Evolutionary conservation across 2,888 invertebrate genomes (phyloP).

Genomic region (Allolobophora icterica): DNA sequence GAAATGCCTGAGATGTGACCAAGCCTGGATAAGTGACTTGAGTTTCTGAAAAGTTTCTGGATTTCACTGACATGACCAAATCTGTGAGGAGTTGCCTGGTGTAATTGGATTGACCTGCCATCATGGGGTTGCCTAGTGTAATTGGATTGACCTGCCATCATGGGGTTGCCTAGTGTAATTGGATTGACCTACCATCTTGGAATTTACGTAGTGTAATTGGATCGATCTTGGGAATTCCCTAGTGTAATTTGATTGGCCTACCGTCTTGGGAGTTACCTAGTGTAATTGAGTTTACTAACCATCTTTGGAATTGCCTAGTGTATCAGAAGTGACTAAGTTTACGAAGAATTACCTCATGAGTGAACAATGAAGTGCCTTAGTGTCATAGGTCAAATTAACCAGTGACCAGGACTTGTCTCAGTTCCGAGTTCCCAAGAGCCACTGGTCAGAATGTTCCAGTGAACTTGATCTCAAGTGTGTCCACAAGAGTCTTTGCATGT

Average conservation of each 20-base stretch:
- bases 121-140: background rate
- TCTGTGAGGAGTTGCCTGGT: background rate
- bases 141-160: background rate
- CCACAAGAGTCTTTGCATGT: too few relatives aligned
- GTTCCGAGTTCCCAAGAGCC: too few relatives aligned
- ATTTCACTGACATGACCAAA: background rate
- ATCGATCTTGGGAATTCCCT: too few relatives aligned
- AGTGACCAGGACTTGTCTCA: too few relatives aligned
- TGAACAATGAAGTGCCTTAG: background rate
- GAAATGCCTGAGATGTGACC: background rate
- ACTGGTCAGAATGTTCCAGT: too few relatives aligned
- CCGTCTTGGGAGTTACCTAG: too few relatives aligned
- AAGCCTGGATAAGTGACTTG: background rate
- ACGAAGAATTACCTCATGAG: background rate
- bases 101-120: background rate
- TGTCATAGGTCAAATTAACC: too few relatives aligned
- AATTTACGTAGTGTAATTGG: background rate
- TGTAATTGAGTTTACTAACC: too few relatives aligned
- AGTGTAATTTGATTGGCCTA: too few relatives aligned
- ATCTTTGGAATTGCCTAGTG: too few relatives aligned
- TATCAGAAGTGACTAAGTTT: background rate
- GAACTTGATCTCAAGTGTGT: too few relatives aligned
- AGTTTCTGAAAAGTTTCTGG: background rate
- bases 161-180: background rate
- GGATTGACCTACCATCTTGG: background rate